These are phyloP conservation scores for Gambelia wislizenii DNA, from an alignment of 2,797 vertebrate species.

Conservation along the genomic window DNA sequence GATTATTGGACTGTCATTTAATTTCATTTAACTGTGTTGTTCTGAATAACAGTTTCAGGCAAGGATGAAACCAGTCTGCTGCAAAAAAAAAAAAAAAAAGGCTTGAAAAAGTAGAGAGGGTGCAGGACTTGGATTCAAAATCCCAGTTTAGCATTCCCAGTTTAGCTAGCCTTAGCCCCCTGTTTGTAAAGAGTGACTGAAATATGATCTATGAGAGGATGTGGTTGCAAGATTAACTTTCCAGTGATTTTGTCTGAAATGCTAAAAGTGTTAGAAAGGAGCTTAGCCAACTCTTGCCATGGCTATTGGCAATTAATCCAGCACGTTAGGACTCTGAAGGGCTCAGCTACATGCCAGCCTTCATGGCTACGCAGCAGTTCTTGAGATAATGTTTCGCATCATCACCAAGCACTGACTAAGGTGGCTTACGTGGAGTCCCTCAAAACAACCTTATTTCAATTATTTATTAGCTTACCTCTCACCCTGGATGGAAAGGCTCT, in stretches of 20 bases:
- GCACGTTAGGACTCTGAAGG: fast-evolving
- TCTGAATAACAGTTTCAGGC: background rate
- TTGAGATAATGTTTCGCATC: background rate
- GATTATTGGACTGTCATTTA: too few relatives aligned
- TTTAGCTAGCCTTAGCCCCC: too few relatives aligned
- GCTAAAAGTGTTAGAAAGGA: too few relatives aligned
- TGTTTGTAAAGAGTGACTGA: background rate
- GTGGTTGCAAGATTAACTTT: too few relatives aligned
- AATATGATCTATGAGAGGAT: too few relatives aligned
- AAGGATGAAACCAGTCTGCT: background rate
- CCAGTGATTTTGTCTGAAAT: background rate
- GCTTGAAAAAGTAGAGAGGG: background rate
- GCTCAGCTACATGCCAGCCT: background rate
- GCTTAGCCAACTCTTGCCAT: background rate
- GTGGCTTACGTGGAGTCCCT: background rate
- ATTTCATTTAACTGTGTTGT: background rate
- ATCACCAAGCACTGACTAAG: conserved; percentile 1
- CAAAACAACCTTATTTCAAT: background rate
- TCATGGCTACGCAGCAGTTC: conserved; percentile 4
- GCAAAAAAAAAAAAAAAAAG: background rate
- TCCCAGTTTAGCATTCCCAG: background rate
- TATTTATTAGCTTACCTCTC: background rate
- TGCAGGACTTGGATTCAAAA: background rate
- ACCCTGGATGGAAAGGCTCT: too few relatives aligned
- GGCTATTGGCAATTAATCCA: background rate